Evolutionary conservation across 2,888 invertebrate species (phyloP).

Genomic region (Oscheius sp.): DNA sequence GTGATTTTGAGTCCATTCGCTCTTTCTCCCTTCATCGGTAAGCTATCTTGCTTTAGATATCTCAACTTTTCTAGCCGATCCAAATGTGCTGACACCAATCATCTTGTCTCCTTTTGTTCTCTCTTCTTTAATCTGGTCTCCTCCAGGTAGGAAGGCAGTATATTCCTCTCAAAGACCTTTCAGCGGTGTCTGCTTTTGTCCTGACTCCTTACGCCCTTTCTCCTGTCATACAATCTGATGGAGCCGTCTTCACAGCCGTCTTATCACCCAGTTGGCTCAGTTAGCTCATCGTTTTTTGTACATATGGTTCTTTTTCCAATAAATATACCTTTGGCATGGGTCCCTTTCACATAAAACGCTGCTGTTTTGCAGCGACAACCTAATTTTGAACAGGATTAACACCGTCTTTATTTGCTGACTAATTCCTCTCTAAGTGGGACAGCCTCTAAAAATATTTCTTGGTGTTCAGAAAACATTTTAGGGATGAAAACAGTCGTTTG

Average conservation of each 20-base stretch:
- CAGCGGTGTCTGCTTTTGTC: conserved; percentile 23
- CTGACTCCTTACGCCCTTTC: conserved; percentile 38
- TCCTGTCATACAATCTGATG: conserved; percentile 32
- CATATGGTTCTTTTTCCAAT: no score
- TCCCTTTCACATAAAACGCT: no score
- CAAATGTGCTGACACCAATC: conserved; percentile 19
- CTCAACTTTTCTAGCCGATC: not conserved
- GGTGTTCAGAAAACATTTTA: no score
- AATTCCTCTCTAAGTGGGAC: no score
- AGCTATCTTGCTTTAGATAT: no score
- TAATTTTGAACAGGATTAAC: no score
- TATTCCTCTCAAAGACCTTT: not conserved
- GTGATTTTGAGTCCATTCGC: conserved; percentile 27
- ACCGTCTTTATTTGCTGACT: no score
- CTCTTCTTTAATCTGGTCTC: conserved; percentile 21
- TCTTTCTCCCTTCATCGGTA: conserved; percentile 27
- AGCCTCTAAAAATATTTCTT: no score
- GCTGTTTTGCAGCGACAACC: no score
- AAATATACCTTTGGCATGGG: no score
- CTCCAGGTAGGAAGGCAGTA: not conserved
- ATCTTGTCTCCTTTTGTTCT: conserved; percentile 25
- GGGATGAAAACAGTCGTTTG: no score
- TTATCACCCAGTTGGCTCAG: conserved; percentile 37
- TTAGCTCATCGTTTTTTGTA: not conserved
- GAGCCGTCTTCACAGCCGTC: conserved; percentile 31